Conservation (phyloP, 2,797 vertebrate species). For the Clarias fuscus region DNA sequence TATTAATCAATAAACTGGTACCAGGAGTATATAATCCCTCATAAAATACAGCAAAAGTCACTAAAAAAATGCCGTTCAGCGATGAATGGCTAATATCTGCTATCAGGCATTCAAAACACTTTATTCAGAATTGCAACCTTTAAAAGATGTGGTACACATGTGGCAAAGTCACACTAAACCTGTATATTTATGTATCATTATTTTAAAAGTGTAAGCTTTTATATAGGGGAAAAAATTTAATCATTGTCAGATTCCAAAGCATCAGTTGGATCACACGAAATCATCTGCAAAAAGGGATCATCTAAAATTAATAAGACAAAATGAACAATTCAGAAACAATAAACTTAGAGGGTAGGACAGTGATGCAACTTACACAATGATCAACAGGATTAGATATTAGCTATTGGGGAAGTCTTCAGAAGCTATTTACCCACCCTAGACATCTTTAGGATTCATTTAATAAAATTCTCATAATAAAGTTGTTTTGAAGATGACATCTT, state of each 20-base stretch:
- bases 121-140: neutral
- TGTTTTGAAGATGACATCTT: no score
- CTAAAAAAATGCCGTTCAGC: no score
- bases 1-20: no score
- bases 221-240: neutral
- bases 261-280: neutral
- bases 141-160: neutral
- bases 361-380: no score
- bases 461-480: no score
- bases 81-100: neutral
- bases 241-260: neutral
- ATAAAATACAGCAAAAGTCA: no score
- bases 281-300: neutral
- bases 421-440: no score
- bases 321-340: neutral
- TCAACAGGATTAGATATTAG: no score
- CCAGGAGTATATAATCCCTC: no score
- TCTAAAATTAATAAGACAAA: neutral
- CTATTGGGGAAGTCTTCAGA: no score
- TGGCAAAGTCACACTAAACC: neutral
- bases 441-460: no score
- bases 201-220: neutral
- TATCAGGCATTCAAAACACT: neutral
- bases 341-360: neutral
- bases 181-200: neutral